Percentiles rank a stretch among this genome's conserved stretches.
These are phyloP conservation scores for Diachrysia chrysitis DNA, from an alignment of 2,888 invertebrate genomes.

Conservation along the genomic window DNA sequence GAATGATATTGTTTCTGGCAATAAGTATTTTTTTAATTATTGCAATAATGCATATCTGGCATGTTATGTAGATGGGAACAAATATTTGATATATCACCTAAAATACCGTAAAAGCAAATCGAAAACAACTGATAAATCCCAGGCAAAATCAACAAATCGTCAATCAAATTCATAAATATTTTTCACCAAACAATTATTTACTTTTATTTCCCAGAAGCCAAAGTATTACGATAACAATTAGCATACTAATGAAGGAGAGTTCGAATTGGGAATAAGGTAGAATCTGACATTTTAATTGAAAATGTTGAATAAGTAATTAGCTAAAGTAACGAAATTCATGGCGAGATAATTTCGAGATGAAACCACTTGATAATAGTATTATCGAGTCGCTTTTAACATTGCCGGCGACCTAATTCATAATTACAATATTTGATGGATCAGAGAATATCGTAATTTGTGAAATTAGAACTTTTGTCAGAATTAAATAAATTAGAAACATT, in stretches of 20 bases:
- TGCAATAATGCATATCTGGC: no score
- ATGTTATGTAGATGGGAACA: no score
- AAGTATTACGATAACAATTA: constrained; percentile 57
- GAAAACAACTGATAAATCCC: neutral
- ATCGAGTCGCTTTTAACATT: constrained; percentile 36
- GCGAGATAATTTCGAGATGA: constrained; percentile 41
- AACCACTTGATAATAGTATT: constrained; percentile 41
- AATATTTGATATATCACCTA: no score
- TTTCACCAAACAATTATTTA: neutral
- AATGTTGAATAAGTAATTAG: constrained; percentile 58
- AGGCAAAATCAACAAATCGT: no score
- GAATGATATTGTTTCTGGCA: no score
- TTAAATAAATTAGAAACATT: neutral
- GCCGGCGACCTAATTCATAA: constrained; percentile 13
- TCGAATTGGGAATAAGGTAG: constrained; percentile 44
- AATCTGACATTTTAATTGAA: constrained; percentile 60
- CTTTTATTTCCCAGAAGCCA: constrained; percentile 34
- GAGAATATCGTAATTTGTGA: constrained; percentile 2
- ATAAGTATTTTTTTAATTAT: no score
- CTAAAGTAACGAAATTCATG: constrained; percentile 46
- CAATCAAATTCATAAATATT: neutral
- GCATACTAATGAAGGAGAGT: constrained; percentile 62
- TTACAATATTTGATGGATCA: constrained; percentile 7
- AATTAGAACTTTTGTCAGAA: neutral
- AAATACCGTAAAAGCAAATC: no score